Conservation (phyloP, 2,888 invertebrate genomes). For the Bugula neritina region DNA sequence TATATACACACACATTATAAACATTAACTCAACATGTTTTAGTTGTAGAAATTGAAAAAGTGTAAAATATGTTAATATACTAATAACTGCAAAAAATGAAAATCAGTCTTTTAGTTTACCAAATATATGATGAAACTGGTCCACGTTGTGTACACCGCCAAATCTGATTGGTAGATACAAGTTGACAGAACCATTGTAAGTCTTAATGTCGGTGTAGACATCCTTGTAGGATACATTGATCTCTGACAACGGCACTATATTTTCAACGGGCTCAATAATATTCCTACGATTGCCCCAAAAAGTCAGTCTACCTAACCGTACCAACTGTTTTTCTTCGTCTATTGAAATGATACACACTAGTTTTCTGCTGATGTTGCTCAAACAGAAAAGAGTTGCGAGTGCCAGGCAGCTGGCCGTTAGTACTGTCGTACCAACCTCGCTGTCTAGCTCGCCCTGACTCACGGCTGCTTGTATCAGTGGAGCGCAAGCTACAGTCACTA, state of each 20-base stretch:
- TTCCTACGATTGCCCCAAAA: slow-evolving; percentile 22
- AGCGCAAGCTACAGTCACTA: neutral
- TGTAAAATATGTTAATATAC: too few relatives aligned
- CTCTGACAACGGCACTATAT: slow-evolving; percentile 10
- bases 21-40: neutral
- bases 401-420: neutral
- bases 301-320: slow-evolving; percentile 4
- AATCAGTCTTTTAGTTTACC: neutral
- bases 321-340: neutral
- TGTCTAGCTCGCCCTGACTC: neutral
- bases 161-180: slow-evolving; percentile 1
- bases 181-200: slow-evolving; percentile 8
- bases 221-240: neutral
- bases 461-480: neutral
- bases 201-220: slow-evolving; percentile 10
- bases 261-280: neutral
- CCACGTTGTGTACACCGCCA: slow-evolving; percentile 1
- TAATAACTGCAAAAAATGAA: too few relatives aligned
- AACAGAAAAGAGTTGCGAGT: neutral
- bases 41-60: too few relatives aligned
- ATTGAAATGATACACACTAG: slow-evolving; percentile 6
- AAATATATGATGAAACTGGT: slow-evolving; percentile 15
- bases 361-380: slow-evolving; percentile 21
- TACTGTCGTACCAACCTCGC: neutral
- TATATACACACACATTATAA: neutral